phyloP scores from a whole-genome alignment of 2,888 invertebrate species.

The Limenitis camilla region DNA sequence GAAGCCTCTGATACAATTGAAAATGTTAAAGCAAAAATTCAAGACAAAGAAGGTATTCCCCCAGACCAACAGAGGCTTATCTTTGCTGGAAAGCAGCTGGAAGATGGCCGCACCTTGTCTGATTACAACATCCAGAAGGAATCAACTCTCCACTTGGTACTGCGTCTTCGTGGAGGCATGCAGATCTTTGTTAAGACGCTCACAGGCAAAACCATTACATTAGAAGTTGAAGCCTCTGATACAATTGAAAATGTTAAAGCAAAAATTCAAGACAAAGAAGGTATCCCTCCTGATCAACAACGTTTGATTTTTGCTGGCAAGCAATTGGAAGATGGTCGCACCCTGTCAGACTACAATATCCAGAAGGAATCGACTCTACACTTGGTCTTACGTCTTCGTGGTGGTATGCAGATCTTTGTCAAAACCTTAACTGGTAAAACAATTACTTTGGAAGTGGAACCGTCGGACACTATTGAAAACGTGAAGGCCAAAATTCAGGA shows the following conservation, averaged over 20 bases:
- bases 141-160: no score
- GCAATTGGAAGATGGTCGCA: slow-evolving; percentile 47
- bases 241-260: slow-evolving; percentile 45
- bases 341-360: slow-evolving; percentile 40
- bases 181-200: slow-evolving; percentile 45
- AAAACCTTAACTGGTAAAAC: slow-evolving; percentile 44
- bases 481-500: slow-evolving; percentile 32
- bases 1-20: no score
- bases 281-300: slow-evolving; percentile 73
- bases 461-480: slow-evolving; percentile 49
- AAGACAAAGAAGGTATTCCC: no score
- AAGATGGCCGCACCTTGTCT: no score
- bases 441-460: slow-evolving; percentile 39
- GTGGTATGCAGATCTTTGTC: slow-evolving; percentile 59
- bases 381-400: slow-evolving; percentile 38
- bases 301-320: slow-evolving; percentile 8
- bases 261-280: slow-evolving; percentile 60
- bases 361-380: slow-evolving; percentile 46
- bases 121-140: no score
- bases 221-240: slow-evolving; percentile 44
- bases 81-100: no score
- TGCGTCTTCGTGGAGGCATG: slow-evolving; percentile 44
- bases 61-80: no score
- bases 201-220: slow-evolving; percentile 41
- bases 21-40: no score